phyloP scores from a whole-genome alignment of 2,888 invertebrate genomes.

The Cheilosia grossa region DNA sequence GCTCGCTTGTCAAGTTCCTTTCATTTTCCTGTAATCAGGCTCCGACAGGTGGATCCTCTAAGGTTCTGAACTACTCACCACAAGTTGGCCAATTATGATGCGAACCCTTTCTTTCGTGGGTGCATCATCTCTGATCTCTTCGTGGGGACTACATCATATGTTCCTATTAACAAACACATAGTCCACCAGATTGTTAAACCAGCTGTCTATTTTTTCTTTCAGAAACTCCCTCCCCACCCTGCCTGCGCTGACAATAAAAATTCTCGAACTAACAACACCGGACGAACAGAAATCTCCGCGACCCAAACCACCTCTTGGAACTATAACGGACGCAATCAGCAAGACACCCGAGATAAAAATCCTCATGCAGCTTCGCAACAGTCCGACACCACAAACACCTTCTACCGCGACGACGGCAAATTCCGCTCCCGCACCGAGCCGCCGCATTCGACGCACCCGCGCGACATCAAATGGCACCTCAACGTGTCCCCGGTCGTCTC shows the following conservation, averaged over 20 bases:
- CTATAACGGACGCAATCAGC: background rate
- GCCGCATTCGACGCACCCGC: constrained; percentile 55
- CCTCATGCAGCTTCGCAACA: constrained; percentile 69
- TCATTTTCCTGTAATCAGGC: too few species aligned
- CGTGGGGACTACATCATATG: too few species aligned
- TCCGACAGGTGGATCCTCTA: too few species aligned
- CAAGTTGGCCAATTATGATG: too few species aligned
- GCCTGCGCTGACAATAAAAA: constrained; percentile 26
- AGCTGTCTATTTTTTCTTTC: background rate
- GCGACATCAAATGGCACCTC: constrained; percentile 73
- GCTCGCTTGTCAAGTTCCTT: too few species aligned
- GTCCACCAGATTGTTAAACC: too few species aligned
- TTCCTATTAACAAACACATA: too few species aligned
- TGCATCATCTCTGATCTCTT: too few species aligned
- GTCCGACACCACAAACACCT: constrained; percentile 31
- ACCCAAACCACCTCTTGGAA: background rate
- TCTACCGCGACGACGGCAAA: constrained; percentile 51
- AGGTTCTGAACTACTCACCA: too few species aligned
- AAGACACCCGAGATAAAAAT: constrained; percentile 76
- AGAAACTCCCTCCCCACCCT: constrained; percentile 32
- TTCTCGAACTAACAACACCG: constrained; percentile 2
- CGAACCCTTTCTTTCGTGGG: too few species aligned
- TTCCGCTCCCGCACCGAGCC: constrained; percentile 39
- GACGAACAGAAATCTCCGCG: background rate
- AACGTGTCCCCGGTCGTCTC: constrained; percentile 75